Base-by-base conservation (phyloP, 2,888 invertebrate species). In the Petrophora chlorosata region DNA sequence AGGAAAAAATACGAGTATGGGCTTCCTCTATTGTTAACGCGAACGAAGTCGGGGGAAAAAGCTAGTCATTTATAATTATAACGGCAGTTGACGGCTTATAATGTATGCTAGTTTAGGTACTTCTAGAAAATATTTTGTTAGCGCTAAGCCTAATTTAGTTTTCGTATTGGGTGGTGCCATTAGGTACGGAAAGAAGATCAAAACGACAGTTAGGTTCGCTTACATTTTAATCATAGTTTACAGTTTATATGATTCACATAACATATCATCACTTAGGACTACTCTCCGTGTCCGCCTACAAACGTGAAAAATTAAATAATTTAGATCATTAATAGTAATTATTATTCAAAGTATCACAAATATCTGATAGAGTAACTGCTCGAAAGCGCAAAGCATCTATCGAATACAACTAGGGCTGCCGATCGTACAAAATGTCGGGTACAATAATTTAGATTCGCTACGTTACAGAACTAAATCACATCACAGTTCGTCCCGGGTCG, bases 241-340 rank as follows among this genome's bases (percentile, higher is more conserved):
- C 79, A 82, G 64, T 79, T 79, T 74, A 80, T 77, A 84, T 73
- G 76, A 75, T 82, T 79, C 73, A 82, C 74, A 73, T 84, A 85
- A 82, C 75, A 76, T 79, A 70, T 73, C 74, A 79, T 81, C 76
- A 75, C 82, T 85, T 87, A 85, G 52, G 52, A 67, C 69, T 79
- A 82, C 79, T 63, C 70, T 80, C 75, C n/a, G n/a, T n/a, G n/a
- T n/a, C n/a, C 72, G 78, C 80, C 87, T 86, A 86, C 83, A 85
- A 87, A 87, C 80, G 87, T 89, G 88, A 88, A 90, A 56, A 88
- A 88, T 87, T 87, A 87, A 88, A 90, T 90, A 90, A 90, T 88
- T 89, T 90, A 89, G 84, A 84, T 87, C 73, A 81, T 84, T 86
- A 84, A 82, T 79, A 82, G 79, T 87, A 86, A 79, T 85, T 81